Evolutionary conservation across 2,888 invertebrate genomes (phyloP).

Genomic region (Caenorhabditis sulstoni): DNA sequence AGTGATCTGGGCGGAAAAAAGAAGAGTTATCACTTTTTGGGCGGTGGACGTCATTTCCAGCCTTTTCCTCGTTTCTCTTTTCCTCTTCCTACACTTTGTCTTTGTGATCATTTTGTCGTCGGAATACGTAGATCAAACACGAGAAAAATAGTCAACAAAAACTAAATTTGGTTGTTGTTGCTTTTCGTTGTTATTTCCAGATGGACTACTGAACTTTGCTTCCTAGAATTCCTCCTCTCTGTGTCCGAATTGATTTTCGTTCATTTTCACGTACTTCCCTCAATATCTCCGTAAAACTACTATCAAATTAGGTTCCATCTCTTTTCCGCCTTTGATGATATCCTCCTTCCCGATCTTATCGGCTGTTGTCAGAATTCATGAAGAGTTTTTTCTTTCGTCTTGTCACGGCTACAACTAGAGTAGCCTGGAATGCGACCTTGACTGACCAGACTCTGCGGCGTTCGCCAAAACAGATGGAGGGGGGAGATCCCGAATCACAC

Average conservation of each 20-base stretch:
- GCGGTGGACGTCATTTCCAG: neutral
- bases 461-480: conserved; percentile 22
- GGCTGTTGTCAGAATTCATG: conserved; percentile 32
- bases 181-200: neutral
- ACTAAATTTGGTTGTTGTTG: neutral
- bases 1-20: neutral
- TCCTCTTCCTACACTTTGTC: conserved; percentile 1
- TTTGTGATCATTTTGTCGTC: neutral
- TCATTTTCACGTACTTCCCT: conserved; percentile 20
- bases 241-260: conserved; percentile 37
- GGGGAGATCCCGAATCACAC: conserved; percentile 22
- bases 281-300: conserved; percentile 18
- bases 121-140: conserved; percentile 3
- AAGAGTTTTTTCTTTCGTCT: conserved; percentile 17
- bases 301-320: conserved; percentile 48
- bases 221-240: too few relatives aligned
- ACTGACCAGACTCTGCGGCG: conserved; percentile 50
- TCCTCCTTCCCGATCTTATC: neutral
- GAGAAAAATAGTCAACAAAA: neutral
- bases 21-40: conserved; percentile 17
- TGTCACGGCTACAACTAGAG: conserved; percentile 29
- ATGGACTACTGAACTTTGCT: too few relatives aligned
- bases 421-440: conserved; percentile 48
- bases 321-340: neutral
- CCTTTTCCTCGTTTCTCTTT: neutral